Conservation (phyloP, 2,113 vertebrate species). For the Atlantisia rogersi region DNA sequence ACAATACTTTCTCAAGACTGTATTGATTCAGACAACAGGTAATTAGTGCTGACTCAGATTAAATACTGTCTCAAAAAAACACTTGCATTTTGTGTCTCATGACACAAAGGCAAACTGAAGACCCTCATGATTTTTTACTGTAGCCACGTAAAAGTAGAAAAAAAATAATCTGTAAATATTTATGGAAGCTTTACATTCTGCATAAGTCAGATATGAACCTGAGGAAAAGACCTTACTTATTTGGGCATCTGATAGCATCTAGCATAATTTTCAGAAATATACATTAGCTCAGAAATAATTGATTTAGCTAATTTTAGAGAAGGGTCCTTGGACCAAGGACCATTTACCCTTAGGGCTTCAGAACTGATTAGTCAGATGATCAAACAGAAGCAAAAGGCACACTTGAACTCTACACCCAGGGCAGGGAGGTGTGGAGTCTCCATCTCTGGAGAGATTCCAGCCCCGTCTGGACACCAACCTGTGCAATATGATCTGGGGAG, state of each 20-base stretch:
- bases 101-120: background rate
- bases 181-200: background rate
- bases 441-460: too few relatives aligned
- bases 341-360: background rate
- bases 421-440: too few relatives aligned
- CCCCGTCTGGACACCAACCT: too few relatives aligned
- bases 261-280: background rate
- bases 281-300: background rate
- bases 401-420: background rate
- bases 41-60: slow-evolving; percentile 37
- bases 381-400: background rate
- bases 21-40: slow-evolving; percentile 45
- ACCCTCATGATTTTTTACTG: background rate
- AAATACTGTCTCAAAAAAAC: background rate
- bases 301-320: background rate
- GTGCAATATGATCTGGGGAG: too few relatives aligned
- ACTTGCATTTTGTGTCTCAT: background rate
- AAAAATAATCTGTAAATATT: background rate
- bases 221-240: background rate
- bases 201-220: background rate
- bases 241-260: background rate
- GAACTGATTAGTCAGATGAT: slow-evolving; percentile 1
- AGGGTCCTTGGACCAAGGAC: background rate
- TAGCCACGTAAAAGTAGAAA: background rate
- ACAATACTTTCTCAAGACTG: background rate